Evolutionary conservation across 1,140 invertebrate species (phyloP).

Genomic region (Trichoplusia ni): DNA sequence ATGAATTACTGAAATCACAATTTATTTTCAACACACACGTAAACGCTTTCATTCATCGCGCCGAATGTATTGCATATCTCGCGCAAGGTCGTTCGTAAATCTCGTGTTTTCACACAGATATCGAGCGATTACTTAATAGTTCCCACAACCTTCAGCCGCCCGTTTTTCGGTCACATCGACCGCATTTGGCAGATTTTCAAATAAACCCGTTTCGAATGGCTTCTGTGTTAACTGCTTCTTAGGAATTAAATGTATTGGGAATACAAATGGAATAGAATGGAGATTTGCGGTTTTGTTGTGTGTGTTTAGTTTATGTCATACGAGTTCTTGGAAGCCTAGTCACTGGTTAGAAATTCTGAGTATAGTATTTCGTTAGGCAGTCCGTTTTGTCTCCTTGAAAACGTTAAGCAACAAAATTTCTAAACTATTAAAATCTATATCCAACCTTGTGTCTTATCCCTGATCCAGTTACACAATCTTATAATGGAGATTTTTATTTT

Average conservation of each 20-base stretch:
- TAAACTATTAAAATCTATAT: too few relatives aligned
- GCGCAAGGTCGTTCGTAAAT: constrained; percentile 16
- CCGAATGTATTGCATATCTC: constrained; percentile 16
- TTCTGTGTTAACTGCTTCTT: constrained; percentile 1
- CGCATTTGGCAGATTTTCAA: constrained; percentile 36
- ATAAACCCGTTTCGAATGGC: constrained; percentile 21
- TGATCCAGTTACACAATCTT: too few relatives aligned
- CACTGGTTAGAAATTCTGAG: too few relatives aligned
- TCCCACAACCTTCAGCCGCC: constrained; percentile 28
- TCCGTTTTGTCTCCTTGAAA: too few relatives aligned
- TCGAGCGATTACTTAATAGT: constrained; percentile 28
- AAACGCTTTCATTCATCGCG: constrained; percentile 22
- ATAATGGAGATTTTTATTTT: too few relatives aligned
- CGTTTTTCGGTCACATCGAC: constrained; percentile 30
- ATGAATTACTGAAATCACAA: constrained; percentile 8
- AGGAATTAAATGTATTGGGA: neutral
- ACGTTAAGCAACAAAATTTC: too few relatives aligned
- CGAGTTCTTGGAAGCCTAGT: neutral
- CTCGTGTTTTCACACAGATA: constrained; percentile 14
- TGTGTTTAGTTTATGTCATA: neutral
- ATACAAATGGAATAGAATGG: constrained; percentile 1
- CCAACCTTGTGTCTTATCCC: too few relatives aligned
- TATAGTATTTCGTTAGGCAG: too few relatives aligned
- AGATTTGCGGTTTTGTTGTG: neutral
- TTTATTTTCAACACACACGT: constrained; percentile 15